Conservation (phyloP, 2,113 vertebrate genomes). For the Sterna hirundo region DNA sequence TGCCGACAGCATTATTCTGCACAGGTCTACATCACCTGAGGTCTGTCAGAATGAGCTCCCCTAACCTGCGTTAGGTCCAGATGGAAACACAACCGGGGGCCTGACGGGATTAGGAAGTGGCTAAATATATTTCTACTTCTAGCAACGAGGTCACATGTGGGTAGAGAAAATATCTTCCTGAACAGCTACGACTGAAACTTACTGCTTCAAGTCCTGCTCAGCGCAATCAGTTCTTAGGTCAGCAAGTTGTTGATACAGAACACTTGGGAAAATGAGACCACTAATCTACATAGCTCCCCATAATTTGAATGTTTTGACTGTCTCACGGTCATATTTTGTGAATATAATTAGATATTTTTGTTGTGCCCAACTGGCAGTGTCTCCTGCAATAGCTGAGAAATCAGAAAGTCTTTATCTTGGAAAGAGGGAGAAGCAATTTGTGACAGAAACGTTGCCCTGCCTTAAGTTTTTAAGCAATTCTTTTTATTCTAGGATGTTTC, state of each 20-base stretch:
- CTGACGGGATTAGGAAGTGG: neutral
- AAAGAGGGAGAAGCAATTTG: neutral
- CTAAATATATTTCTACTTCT: neutral
- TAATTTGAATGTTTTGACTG: neutral
- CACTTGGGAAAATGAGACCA: neutral
- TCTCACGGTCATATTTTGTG: neutral
- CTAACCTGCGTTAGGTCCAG: neutral
- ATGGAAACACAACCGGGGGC: neutral
- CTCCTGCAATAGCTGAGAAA: neutral
- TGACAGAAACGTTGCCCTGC: neutral
- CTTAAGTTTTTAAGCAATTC: neutral
- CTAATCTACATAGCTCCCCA: neutral
- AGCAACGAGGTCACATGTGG: neutral
- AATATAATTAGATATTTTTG: neutral
- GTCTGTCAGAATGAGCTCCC: neutral
- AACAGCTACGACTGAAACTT: neutral
- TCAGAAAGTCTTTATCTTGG: neutral
- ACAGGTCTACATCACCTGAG: fast-evolving
- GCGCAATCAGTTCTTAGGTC: neutral
- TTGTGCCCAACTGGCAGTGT: neutral
- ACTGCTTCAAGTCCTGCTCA: neutral
- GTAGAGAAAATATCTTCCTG: neutral
- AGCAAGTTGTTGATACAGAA: neutral
- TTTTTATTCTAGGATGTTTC: neutral
- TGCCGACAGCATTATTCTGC: neutral